Evolutionary conservation across 2,113 vertebrate species (phyloP).

Genomic region (Nicator chloris): DNA sequence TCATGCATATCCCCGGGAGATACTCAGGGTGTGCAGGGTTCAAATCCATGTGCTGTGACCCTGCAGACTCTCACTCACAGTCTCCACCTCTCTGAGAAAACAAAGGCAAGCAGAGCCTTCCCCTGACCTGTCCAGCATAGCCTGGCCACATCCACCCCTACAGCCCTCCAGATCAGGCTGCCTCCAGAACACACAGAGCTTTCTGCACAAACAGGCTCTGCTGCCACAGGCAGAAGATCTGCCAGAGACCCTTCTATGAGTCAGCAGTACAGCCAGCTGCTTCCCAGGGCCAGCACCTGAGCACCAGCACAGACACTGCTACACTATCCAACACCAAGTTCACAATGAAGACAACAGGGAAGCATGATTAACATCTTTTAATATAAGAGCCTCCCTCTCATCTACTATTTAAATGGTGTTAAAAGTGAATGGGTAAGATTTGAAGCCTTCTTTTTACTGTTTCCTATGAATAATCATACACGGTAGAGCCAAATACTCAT

Average conservation of each 20-base stretch:
- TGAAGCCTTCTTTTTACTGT: background rate
- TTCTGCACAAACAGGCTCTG: rapidly evolving
- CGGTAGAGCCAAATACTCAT: background rate
- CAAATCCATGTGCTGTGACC: background rate
- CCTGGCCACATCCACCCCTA: background rate
- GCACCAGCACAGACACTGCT: background rate
- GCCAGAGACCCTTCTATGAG: background rate
- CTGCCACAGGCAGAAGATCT: background rate
- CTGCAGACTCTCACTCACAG: too few species aligned
- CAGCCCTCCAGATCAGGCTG: background rate
- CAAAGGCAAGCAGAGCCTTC: background rate
- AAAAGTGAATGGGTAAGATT: background rate
- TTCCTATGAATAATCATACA: background rate
- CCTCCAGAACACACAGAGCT: background rate
- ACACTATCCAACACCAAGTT: background rate
- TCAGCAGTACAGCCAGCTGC: background rate
- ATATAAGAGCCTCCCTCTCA: background rate
- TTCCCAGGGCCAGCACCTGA: background rate
- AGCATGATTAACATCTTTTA: background rate
- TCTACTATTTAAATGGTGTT: background rate
- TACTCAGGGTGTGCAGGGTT: background rate
- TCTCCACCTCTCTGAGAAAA: background rate
- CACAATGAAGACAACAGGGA: background rate
- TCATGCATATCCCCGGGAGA: background rate
- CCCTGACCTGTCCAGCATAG: background rate